A percentile compares a stretch with the other conserved stretches of the same genome.
phyloP scores from a whole-genome alignment of 2,888 invertebrate genomes.

The Clostera curtula region DNA sequence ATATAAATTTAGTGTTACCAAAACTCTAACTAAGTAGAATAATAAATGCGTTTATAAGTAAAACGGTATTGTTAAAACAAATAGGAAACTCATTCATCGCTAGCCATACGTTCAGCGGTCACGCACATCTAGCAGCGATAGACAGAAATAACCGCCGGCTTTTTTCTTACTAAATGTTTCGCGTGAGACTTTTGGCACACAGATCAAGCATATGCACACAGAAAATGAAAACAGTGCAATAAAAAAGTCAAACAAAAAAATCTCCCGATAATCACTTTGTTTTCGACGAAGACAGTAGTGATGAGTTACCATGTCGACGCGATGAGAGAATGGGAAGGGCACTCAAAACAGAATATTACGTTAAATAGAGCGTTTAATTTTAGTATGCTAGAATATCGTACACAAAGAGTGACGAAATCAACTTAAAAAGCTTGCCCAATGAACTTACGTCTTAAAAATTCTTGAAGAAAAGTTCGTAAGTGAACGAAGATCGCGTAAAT shows the following conservation, averaged over 20 bases:
- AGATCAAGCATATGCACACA: conserved; percentile 26
- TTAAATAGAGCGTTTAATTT: neutral
- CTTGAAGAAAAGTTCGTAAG: too few relatives aligned
- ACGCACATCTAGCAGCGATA: conserved; percentile 23
- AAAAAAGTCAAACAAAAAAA: conserved; percentile 25
- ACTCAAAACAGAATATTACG: conserved; percentile 1
- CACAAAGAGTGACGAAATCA: too few relatives aligned
- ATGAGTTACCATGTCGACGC: conserved; percentile 22
- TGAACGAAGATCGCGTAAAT: too few relatives aligned
- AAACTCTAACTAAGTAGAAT: neutral
- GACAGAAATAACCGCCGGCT: conserved; percentile 41
- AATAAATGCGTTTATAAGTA: neutral
- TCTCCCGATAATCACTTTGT: conserved; percentile 47
- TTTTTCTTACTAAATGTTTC: conserved; percentile 35
- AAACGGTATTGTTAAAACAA: conserved; percentile 11
- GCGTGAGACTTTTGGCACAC: conserved; percentile 45
- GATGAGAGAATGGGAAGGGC: conserved; percentile 11
- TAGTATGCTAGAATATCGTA: neutral
- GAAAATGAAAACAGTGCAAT: conserved; percentile 33
- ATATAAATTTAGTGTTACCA: too few relatives aligned
- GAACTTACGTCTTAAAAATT: too few relatives aligned
- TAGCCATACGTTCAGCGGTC: conserved; percentile 11
- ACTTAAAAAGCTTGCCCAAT: too few relatives aligned
- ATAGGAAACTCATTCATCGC: conserved; percentile 19
- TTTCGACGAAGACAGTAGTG: conserved; percentile 34